Conservation (phyloP, 2,113 vertebrate species). For the Maccullochella peelii region DNA sequence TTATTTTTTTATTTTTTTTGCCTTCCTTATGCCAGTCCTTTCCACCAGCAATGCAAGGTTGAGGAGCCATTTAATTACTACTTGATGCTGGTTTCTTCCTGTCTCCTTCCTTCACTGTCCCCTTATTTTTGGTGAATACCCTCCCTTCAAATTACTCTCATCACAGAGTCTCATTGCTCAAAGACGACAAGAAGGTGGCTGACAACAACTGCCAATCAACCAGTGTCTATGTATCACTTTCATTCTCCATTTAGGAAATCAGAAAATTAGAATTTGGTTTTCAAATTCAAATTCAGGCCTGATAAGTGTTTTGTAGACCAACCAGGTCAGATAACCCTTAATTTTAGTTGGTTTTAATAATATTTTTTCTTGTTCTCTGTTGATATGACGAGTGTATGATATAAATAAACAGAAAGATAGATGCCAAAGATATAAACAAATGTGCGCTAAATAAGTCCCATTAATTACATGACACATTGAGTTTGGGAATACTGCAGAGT, state of each 20-base stretch:
- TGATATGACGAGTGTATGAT: too few species aligned
- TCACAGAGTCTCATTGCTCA: slow-evolving; percentile 2
- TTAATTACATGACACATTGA: too few species aligned
- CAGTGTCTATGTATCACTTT: background rate
- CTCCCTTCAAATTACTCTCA: slow-evolving; percentile 39
- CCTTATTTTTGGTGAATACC: slow-evolving; percentile 18
- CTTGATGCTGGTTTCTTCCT: slow-evolving; percentile 37
- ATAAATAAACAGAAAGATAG: background rate
- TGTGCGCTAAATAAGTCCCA: too few species aligned
- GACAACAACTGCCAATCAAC: slow-evolving; percentile 17
- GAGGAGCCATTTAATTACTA: slow-evolving; percentile 44
- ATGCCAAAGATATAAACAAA: too few species aligned
- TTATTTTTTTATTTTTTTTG: slow-evolving; percentile 29
- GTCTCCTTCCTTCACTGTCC: slow-evolving; percentile 21
- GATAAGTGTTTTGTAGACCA: background rate
- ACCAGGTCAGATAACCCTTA: background rate
- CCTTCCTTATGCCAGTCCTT: slow-evolving; percentile 29
- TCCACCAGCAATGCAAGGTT: slow-evolving; percentile 43
- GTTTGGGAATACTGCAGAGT: too few species aligned
- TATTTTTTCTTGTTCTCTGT: background rate
- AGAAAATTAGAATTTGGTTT: background rate
- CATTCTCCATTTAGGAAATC: background rate
- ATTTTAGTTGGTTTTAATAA: background rate
- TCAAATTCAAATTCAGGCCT: background rate
- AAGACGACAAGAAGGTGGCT: slow-evolving; percentile 19